Base-by-base conservation (phyloP, 1,140 invertebrate genomes). In the Papilio dardanus region DNA sequence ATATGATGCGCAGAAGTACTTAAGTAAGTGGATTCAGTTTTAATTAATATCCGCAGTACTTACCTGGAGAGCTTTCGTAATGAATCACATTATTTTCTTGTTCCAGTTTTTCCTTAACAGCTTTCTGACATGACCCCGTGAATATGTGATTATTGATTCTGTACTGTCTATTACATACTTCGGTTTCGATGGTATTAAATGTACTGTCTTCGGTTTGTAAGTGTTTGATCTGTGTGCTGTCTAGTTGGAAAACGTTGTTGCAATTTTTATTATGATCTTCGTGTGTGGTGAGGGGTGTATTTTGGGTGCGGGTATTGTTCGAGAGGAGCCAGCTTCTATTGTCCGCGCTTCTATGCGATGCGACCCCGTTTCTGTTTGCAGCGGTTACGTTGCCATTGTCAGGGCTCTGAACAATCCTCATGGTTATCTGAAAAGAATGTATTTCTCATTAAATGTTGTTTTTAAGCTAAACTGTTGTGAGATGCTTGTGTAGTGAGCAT, bases 101-200 rank as follows among this genome's bases (percentile, higher is more conserved):
- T 21, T 42, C 85, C 79, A 87, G 81, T 74, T 80, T 84, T 73
- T 67, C 68, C 16, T 77, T 65, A 65, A 79, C 73, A 10, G 21
- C 65, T 33, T 58, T 81, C 62, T 74, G 76, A n/a, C 73, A 71
- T 21, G 76, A 46, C 24, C 6, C 50, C 2, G 68, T 50, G 21
- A 46, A 28, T 58, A 58, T 83, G 16, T 81, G 79, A 58, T 66
- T 77, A 76, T 86, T 88, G 69, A 90, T 82, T 78, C 81, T 81
- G 71, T 89, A 92, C 74, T 90, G 88, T 62, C 67, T 82, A 77
- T 92, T 90, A 79, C 85, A 92, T 71, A 90, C 80, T 76, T 54
- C 74, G 10, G 76, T 75, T 78, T 88, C 83, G 12, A 46, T 74
- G 76, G 78, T 81, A 50, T 76, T 58, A 58, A 54, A 75, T 14